phyloP scores from a whole-genome alignment of 2,113 vertebrate genomes.

The Chaetops frenatus region DNA sequence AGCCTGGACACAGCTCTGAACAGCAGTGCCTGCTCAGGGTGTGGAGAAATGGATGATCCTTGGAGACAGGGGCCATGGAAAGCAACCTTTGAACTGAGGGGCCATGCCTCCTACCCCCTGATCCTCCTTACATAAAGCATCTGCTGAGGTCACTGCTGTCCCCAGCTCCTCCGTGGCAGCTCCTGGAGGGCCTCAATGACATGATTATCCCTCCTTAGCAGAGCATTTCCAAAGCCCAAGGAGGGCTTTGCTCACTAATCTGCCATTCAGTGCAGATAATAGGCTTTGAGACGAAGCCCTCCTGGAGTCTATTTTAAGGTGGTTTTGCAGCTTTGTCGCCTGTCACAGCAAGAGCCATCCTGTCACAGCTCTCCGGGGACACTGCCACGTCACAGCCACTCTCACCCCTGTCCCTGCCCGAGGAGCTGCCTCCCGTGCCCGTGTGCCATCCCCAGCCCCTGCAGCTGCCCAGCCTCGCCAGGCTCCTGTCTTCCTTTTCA shows the following conservation, averaged over 20 bases:
- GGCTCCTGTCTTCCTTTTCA: background rate
- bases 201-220: constrained; percentile 58
- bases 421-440: background rate
- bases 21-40: background rate
- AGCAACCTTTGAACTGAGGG: background rate
- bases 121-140: constrained; percentile 13
- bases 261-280: constrained; percentile 50
- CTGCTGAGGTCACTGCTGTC: constrained; percentile 39
- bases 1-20: background rate
- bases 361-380: background rate
- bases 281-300: constrained; percentile 34
- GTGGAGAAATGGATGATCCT: background rate
- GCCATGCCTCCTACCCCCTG: background rate
- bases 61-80: background rate
- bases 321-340: background rate
- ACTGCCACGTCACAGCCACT: accelerated
- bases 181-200: constrained; percentile 22
- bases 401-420: background rate
- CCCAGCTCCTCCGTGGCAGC: background rate
- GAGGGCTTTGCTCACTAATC: constrained; percentile 53
- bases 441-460: background rate
- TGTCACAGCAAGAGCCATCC: background rate
- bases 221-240: constrained; percentile 24
- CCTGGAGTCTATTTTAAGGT: constrained; percentile 50
- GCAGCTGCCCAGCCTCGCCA: background rate